Evolutionary conservation across 2,888 invertebrate species (phyloP), one percentile per base, ranked within the genome.

Genomic region (Mystacides longicornis): DNA sequence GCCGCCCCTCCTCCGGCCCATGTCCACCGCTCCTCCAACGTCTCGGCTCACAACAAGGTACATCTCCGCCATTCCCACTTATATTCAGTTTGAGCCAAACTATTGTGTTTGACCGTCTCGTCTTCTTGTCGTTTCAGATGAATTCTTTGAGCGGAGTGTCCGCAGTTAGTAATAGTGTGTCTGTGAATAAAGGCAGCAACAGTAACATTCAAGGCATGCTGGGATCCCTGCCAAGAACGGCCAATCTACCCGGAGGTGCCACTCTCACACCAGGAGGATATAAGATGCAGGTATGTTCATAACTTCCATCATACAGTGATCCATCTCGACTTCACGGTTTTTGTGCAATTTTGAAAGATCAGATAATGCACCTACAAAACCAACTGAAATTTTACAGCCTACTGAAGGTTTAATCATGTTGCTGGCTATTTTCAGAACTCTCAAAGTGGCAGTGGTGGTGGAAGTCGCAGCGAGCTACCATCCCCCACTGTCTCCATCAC

Each of bases 191-290:
- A n/a, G n/a, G n/a, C n/a, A 14, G 37, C 16, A 14, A 14, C 7
- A 45, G 55, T n/a, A 55, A 55, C 9, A 55, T 61, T 2, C 61
- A 61, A 48, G 49, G 61, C 23, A 59, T 61, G 23, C 19, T 61
- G 46, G 61, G 61, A 11, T 54, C 55, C 11, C 31, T 61, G 31
- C 68, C 71, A 72, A 72, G 76, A 53, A 68, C 74, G 0, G 67
- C 76, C 56, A 79, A 78, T 63, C 68, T 82, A 63, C 81, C 82
- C 2, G 81, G 82, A 37, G 82, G 82, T 23, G 81, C 82, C 60
- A 82, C 82, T 19, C 73, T 82, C 59, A 82, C 82, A 0, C 76
- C 81, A 1, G 82, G 82, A 1, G 70, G 69, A 14, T 64, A 64
- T 45, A 62, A 58, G 54, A 54, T 55, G 48, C 58, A 56, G 57